phyloP scores from a whole-genome alignment of 2,888 invertebrate genomes.

The Odontothrips loti region DNA sequence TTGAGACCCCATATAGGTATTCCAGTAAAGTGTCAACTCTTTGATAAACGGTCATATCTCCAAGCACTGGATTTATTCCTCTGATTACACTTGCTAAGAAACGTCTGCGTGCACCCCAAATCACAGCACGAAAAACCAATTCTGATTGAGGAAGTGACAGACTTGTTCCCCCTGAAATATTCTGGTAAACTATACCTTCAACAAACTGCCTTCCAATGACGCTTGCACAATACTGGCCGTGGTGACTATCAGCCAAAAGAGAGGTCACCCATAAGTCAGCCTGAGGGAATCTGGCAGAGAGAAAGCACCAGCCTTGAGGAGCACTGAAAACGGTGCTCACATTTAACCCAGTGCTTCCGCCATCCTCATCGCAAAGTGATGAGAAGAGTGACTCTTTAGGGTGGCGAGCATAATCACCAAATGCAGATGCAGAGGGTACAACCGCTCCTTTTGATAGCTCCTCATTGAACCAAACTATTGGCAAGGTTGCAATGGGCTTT shows the following conservation, averaged over 20 bases:
- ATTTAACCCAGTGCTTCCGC: neutral
- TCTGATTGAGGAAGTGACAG: neutral
- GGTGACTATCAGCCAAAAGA: neutral
- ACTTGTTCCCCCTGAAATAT: neutral
- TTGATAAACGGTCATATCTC: neutral
- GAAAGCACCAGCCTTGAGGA: neutral
- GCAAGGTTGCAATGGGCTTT: neutral
- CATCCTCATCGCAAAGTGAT: neutral
- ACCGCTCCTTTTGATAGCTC: neutral
- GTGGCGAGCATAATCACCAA: neutral
- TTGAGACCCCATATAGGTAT: neutral
- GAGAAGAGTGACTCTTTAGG: neutral
- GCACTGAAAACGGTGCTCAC: neutral
- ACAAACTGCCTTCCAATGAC: neutral
- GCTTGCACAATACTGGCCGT: neutral
- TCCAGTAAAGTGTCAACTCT: neutral
- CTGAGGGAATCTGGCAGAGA: neutral
- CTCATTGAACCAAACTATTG: neutral
- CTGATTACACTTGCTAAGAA: neutral
- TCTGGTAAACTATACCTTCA: neutral
- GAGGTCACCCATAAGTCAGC: neutral
- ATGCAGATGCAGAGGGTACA: neutral
- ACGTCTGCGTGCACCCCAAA: neutral
- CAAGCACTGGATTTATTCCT: neutral
- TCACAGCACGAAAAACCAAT: neutral